A percentile compares a stretch with the other conserved stretches of the same genome.
Evolutionary conservation across 1,140 invertebrate species (phyloP).

Genomic region (Pinna nobilis): DNA sequence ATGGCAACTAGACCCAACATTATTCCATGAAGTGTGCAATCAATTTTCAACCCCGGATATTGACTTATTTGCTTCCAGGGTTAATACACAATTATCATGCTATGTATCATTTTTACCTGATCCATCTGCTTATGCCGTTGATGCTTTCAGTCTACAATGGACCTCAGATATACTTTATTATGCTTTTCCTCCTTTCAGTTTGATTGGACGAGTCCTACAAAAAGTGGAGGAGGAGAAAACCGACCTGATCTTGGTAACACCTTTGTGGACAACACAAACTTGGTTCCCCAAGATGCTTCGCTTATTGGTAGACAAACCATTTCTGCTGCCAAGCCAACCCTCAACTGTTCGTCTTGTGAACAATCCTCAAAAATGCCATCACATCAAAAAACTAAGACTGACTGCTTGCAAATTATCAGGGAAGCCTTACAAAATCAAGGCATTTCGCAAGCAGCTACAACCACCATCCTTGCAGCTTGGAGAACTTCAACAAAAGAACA

Average conservation of each 20-base stretch:
- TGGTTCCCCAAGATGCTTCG: slow-evolving; percentile 1
- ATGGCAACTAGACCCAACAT: slow-evolving; percentile 26
- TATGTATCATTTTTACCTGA: slow-evolving; percentile 38
- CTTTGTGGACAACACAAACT: slow-evolving; percentile 36
- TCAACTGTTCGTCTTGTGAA: background rate
- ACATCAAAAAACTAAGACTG: background rate
- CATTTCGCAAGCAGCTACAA: slow-evolving; percentile 31
- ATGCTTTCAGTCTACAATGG: slow-evolving; percentile 34
- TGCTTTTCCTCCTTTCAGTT: slow-evolving; percentile 35
- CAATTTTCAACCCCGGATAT: slow-evolving; percentile 4
- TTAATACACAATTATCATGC: slow-evolving; percentile 23
- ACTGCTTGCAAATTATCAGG: slow-evolving; percentile 36
- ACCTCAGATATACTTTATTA: background rate
- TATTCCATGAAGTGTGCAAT: background rate
- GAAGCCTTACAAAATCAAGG: slow-evolving; percentile 15
- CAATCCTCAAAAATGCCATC: slow-evolving; percentile 10
- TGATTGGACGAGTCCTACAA: slow-evolving; percentile 14
- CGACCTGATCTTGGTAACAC: slow-evolving; percentile 27
- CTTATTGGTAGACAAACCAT: background rate
- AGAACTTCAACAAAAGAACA: slow-evolving; percentile 33
- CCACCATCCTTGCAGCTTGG: slow-evolving; percentile 32
- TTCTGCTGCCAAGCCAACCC: background rate
- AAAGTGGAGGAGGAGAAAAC: slow-evolving; percentile 24
- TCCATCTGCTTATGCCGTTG: slow-evolving; percentile 20
- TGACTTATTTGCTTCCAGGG: slow-evolving; percentile 40